These are phyloP conservation scores for Cossypha polioptera DNA, from an alignment of 2,797 vertebrate species.

Conservation along the genomic window DNA sequence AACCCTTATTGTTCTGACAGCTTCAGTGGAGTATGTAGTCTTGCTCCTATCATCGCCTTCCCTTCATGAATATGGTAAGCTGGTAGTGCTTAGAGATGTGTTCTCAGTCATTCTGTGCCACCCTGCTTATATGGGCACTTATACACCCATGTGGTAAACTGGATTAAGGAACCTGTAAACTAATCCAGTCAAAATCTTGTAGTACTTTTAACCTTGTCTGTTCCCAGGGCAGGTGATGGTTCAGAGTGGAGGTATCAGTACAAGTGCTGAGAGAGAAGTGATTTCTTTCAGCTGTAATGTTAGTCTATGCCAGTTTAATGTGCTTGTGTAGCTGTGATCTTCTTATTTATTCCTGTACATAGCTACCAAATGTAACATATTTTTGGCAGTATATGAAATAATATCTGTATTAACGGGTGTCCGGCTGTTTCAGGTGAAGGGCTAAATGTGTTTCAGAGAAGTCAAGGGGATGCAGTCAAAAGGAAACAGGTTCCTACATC, in stretches of 20 bases:
- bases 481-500: background rate
- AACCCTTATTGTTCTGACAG: slow-evolving; percentile 45
- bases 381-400: slow-evolving; percentile 1
- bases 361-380: background rate
- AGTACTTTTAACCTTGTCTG: background rate
- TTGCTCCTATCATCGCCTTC: slow-evolving; percentile 13
- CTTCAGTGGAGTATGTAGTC: slow-evolving; percentile 29
- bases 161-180: background rate
- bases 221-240: background rate
- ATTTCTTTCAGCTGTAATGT: background rate
- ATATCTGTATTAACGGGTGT: background rate
- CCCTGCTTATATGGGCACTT: background rate
- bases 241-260: background rate
- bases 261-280: background rate
- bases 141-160: background rate
- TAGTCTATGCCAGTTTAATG: background rate
- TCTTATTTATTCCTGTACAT: background rate
- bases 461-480: background rate
- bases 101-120: background rate
- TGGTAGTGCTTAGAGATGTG: background rate
- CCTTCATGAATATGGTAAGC: slow-evolving; percentile 56
- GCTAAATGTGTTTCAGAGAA: background rate
- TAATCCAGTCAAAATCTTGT: background rate
- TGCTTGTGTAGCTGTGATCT: background rate
- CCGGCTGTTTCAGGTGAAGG: slow-evolving; percentile 14